Evolutionary conservation across 2,888 invertebrate genomes (phyloP).

Genomic region (Petrolisthes cinctipes): DNA sequence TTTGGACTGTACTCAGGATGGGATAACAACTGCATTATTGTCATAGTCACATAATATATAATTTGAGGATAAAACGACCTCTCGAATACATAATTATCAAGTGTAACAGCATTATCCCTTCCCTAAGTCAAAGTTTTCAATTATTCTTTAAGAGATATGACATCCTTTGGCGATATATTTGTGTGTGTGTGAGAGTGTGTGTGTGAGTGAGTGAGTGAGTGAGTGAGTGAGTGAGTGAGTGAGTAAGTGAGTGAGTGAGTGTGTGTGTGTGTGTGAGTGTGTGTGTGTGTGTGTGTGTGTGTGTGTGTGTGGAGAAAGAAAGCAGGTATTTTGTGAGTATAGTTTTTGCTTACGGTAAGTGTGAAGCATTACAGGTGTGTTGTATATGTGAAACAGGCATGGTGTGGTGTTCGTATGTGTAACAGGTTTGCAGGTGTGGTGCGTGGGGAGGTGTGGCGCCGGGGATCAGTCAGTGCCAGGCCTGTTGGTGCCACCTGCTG

Average conservation of each 20-base stretch:
- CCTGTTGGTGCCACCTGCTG: not conserved
- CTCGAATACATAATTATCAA: too few relatives aligned
- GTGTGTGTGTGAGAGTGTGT: slow-evolving; percentile 1
- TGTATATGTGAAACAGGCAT: too few relatives aligned
- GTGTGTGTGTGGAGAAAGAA: not conserved
- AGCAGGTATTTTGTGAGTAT: not conserved
- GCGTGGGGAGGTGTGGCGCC: too few relatives aligned
- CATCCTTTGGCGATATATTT: not conserved
- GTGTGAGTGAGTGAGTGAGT: not conserved
- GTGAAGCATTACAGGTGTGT: too few relatives aligned
- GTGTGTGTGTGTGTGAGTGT: not conserved
- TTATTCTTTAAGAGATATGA: not conserved
- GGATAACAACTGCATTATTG: too few relatives aligned
- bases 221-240: not conserved
- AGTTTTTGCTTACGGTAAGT: not conserved
- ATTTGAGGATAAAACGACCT: too few relatives aligned
- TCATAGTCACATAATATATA: too few relatives aligned
- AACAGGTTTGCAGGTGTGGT: too few relatives aligned
- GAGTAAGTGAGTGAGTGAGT: not conserved
- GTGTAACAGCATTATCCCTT: too few relatives aligned
- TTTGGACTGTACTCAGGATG: too few relatives aligned
- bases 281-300: not conserved
- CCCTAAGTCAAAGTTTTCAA: not conserved
- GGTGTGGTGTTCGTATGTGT: too few relatives aligned
- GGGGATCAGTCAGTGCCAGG: too few relatives aligned